Evolutionary conservation across 2,797 vertebrate genomes (phyloP), one percentile per base, ranked within the genome.

Genomic region (Crenichthys baileyi): DNA sequence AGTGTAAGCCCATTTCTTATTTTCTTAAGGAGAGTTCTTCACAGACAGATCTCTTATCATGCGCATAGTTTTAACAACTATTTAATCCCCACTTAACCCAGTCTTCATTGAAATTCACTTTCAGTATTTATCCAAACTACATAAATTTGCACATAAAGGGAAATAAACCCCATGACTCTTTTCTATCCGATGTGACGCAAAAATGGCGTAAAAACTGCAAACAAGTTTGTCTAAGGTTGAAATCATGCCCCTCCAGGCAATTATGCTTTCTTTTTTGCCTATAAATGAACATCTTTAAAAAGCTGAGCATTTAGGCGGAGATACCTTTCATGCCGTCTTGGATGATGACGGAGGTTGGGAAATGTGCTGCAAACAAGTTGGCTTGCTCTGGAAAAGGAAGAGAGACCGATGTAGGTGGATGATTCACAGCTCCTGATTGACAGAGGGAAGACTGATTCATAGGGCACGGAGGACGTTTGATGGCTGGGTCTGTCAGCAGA

Each of bases 381-480:
- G 48, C 75, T 70, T 76, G 67, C 75, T 82, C 85, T 77, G 24
- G 18, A 50, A 56, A 55, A 63, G 2, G 48, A 79, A 81, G 72
- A 53, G 58, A 51, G 77, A 65, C 67, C 13, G 72, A 79, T 78
- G 87, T 92, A 12, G 87, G 90, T 44, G 88, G 87, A 80, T 92
- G 91, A 92, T 86, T 90, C 88, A 92, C 31, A 26, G 51, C 50
- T 82, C 85, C 73, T 73, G 84, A 88, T 72, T 88, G 90, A 88
- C 83, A 79, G 88, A 75, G 75, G 48, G 79, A 78, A 29, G 80
- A 56, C 80, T 87, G 89, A 89, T 87, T 88, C 87, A 92, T 74
- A 85, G 70, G 22, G 82, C 16, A 24, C 53, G 65, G 16, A 22
- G 56, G 85, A 29, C 18, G 63, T 79, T 85, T 80, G 77, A 87